Evolutionary conservation across 2,888 invertebrate species (phyloP), one percentile per base, ranked within the genome.

Genomic region (Griposia aprilina): DNA sequence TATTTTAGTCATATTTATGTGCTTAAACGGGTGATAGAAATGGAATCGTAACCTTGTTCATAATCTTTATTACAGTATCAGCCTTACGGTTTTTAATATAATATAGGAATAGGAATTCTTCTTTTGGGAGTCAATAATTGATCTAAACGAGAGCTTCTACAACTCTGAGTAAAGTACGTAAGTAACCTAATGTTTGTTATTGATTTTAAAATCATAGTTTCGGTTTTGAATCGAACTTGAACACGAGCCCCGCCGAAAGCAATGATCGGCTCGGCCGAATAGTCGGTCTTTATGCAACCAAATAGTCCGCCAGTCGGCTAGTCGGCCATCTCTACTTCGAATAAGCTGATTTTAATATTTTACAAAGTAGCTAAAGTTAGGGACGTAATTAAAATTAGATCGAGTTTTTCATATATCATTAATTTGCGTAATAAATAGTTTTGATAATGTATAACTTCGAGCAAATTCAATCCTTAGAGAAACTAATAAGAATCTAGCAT

Each of bases 401-500:
- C 26, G 13, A 20, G n/a, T 20, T 20, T 48, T 20, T 67, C 7
- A 41, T 50, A 26, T 66, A 2, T 4, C 17, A 8, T 0, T 11
- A n/a, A n/a, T n/a, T 50, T 23, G 30, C 15, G 1, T n/a, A 23
- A 5, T 30, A 30, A 4, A 30, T 48, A 8, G 2, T 20, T 48
- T 7, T 48, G 26, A 26, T 26, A 20, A 41, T 13, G 26, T 67
- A 26, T 67, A n/a, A 30, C 17, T 45, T n/a, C 6, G 4, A 50
- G 10, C 23, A 57, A 65, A 41, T 76, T 17, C 15, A 17, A 23
- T 26, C 17, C 23, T 23, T n/a, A n/a, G 48, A 50, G 15, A 67
- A 66, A 20, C 41, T 48, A 30, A 15, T 17, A 41, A n/a, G n/a
- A 80, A 80, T 45, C 7, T n/a, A 30, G 5, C 23, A 80, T 26